Percentiles rank a stretch among this genome's conserved stretches.
These are phyloP conservation scores for Meta bourneti DNA, from an alignment of 2,888 invertebrate genomes.

Conservation along the genomic window DNA sequence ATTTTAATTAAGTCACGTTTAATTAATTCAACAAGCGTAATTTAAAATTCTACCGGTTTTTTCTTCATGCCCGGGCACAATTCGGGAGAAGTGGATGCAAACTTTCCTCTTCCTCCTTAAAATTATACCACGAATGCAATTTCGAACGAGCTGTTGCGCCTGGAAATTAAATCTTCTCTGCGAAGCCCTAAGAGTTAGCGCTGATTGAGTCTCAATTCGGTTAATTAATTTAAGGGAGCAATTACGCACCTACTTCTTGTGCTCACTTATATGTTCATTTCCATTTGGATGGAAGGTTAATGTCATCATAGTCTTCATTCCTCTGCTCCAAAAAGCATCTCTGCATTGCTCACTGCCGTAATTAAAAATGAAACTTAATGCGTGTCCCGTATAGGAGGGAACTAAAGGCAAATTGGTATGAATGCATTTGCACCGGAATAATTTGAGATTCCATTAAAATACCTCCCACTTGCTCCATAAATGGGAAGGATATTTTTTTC, in stretches of 20 bases:
- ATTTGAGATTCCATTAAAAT: conserved; percentile 26
- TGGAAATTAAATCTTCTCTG: conserved; percentile 39
- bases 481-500: conserved; percentile 3
- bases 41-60: conserved; percentile 28
- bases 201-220: conserved; percentile 61
- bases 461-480: background rate
- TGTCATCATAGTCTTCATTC: conserved; percentile 21
- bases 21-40: conserved; percentile 47
- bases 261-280: conserved; percentile 45
- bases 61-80: background rate
- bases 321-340: conserved; percentile 1
- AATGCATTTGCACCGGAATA: background rate
- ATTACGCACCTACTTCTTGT: conserved; percentile 44
- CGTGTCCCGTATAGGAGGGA: background rate
- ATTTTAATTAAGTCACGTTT: conserved; percentile 61
- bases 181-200: conserved; percentile 4
- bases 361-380: conserved; percentile 42
- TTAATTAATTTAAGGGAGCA: conserved; percentile 69
- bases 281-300: conserved; percentile 19
- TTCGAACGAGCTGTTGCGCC: background rate
- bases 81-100: background rate
- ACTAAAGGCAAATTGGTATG: background rate
- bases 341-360: background rate
- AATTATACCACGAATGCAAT: conserved; percentile 5
- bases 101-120: background rate